Evolutionary conservation across 2,113 vertebrate species (phyloP).

Genomic region (Neolamprologus brichardi): DNA sequence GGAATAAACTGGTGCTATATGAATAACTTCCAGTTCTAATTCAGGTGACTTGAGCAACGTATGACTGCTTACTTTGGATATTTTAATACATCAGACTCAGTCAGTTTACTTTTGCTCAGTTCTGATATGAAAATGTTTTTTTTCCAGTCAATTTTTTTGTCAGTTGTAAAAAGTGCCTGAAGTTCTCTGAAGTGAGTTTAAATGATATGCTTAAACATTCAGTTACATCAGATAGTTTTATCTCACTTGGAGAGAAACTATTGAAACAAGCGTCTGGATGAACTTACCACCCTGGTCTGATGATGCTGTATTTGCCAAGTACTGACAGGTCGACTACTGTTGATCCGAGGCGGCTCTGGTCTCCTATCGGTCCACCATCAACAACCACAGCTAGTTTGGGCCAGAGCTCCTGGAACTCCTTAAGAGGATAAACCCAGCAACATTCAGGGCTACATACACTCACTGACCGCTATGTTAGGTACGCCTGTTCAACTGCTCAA

Average conservation of each 20-base stretch:
- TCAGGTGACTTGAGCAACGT: not conserved
- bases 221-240: not conserved
- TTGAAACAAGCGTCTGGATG: not conserved
- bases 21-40: not conserved
- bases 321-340: conserved; percentile 89
- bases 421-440: not conserved
- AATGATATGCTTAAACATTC: not conserved
- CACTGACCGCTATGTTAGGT: not conserved
- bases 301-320: conserved; percentile 78
- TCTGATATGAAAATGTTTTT: not conserved
- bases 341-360: conserved; percentile 84
- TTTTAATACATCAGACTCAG: not conserved
- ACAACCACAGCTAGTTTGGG: conserved; percentile 82
- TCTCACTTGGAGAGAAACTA: not conserved
- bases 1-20: not conserved
- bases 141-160: not conserved
- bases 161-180: not conserved
- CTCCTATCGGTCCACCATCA: conserved; percentile 84
- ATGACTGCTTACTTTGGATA: not conserved
- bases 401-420: conserved; percentile 96
- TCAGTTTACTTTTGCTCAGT: not conserved
- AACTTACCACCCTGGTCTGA: conserved; percentile 90
- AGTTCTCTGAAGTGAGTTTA: not conserved
- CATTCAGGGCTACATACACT: not conserved
- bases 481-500: not conserved